These are phyloP conservation scores for Acrocyrtus sp. DNA, from an alignment of 2,888 invertebrate genomes.

Conservation along the genomic window DNA sequence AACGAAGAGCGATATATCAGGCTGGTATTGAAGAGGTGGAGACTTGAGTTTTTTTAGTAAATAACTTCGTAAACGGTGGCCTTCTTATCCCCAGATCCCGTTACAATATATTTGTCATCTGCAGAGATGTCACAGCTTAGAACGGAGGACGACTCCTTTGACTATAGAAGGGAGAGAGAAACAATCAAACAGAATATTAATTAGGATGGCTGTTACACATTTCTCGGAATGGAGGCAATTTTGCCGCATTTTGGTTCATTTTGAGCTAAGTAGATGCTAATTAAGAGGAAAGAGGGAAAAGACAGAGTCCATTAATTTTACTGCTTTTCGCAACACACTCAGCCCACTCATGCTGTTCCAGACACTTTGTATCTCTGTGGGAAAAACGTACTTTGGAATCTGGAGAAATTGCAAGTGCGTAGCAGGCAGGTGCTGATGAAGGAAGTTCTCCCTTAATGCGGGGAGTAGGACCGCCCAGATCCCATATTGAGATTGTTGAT, in stretches of 20 bases:
- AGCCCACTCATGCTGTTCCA: too few species aligned
- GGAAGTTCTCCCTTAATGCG: constrained; percentile 93
- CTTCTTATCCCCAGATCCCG: constrained; percentile 96
- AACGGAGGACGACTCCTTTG: constrained; percentile 95
- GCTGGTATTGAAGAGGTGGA: too few species aligned
- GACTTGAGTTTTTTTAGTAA: constrained; percentile 80
- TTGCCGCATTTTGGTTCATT: too few species aligned
- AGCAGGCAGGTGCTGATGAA: constrained; percentile 94
- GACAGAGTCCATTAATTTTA: neutral
- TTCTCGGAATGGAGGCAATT: too few species aligned
- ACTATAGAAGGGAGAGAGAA: too few species aligned
- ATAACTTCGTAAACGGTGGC: constrained; percentile 96
- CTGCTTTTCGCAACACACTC: neutral
- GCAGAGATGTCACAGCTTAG: constrained; percentile 96
- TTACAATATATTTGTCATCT: constrained; percentile 96
- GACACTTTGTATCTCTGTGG: too few species aligned
- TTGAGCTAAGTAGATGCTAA: neutral
- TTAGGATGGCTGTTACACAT: too few species aligned
- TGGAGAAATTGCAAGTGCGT: constrained; percentile 95
- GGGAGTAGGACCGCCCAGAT: constrained; percentile 84
- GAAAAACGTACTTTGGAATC: constrained; percentile 94
- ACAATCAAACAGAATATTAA: too few species aligned
- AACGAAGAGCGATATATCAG: too few species aligned
- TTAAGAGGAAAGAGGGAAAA: constrained; percentile 68
- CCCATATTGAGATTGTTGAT: constrained; percentile 94